Evolutionary conservation across 2,113 vertebrate genomes (phyloP), one percentile per base, ranked within the genome.

Genomic region (Proteles cristata): DNA sequence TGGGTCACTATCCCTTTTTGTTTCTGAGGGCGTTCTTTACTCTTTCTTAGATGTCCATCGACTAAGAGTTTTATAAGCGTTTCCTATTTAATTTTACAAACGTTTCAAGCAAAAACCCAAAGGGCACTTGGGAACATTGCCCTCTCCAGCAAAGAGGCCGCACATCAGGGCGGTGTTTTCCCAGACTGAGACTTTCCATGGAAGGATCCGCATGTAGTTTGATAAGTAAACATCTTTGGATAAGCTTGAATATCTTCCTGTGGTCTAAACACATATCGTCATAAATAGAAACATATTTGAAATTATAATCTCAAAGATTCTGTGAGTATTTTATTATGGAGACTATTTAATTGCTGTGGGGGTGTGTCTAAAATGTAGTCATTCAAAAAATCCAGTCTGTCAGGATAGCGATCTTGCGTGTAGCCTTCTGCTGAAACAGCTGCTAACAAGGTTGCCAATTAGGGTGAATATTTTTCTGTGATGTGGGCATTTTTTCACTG

Each of bases 101-200:
- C 23, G 58, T 61, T 61, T 61, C 58, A 23, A 61, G 58, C 58
- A 23, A 28, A 76, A 50, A 6, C 55, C 19, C 25, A 43, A 61
- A 39, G 71, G 43, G 31, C 7, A 2, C 1, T 33, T 35, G 33
- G 58, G 43, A 84, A 39, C 21, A 6, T 23, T 6, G 0, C 2
- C 21, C 21, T 19, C 15, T 0, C 23, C 2, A 2, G 4, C 16
- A 71, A 31, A 58, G 33, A 74, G 0, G 7, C 17, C 25, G 1
- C 10, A 21, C 23, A 21, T 8, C 0, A 14, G 15, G n/a, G 14
- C 35, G 10, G 35, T 19, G 0, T 55, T 45, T 74, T 14, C 50
- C 33, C 68, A n/a, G 35, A 12, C 17, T 35, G 28, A 33, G 88
- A 21, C 45, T 85, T 10, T 43, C 48, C 33, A 3, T 16, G 2